phyloP scores from a whole-genome alignment of 2,888 invertebrate species.

The Erannis defoliaria region DNA sequence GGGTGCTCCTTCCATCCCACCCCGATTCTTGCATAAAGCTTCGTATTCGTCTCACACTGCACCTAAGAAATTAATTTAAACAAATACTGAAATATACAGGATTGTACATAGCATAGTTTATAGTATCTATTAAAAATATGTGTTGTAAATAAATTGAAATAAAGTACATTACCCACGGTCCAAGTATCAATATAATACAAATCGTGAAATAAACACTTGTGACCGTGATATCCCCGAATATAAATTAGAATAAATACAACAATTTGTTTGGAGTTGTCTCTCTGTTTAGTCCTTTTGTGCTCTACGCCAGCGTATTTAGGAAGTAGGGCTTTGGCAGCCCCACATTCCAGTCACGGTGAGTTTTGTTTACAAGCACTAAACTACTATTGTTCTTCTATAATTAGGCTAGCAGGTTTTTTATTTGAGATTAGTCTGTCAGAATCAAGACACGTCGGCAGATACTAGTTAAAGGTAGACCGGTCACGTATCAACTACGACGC shows the following conservation, averaged over 20 bases:
- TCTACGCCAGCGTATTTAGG: constrained; percentile 32
- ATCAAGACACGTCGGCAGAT: neutral
- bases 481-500: constrained; percentile 1
- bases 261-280: constrained; percentile 1
- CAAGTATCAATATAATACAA: too few species aligned
- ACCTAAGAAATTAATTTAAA: too few species aligned
- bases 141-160: too few species aligned
- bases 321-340: constrained; percentile 23
- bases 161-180: too few species aligned
- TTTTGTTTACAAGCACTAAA: constrained; percentile 12
- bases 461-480: constrained; percentile 6
- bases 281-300: neutral
- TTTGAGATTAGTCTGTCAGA: neutral
- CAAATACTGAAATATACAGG: too few species aligned
- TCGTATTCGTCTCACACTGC: too few species aligned
- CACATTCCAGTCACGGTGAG: constrained; percentile 30
- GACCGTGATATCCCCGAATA: too few species aligned
- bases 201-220: too few species aligned
- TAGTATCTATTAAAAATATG: too few species aligned
- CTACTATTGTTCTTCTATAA: constrained; percentile 8
- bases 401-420: constrained; percentile 20
- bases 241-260: neutral
- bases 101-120: too few species aligned
- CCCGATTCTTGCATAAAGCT: too few species aligned
- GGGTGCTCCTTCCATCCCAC: too few species aligned